These are phyloP conservation scores for Myotis daubentonii DNA, from an alignment of 2,797 vertebrate genomes.

Conservation along the genomic window DNA sequence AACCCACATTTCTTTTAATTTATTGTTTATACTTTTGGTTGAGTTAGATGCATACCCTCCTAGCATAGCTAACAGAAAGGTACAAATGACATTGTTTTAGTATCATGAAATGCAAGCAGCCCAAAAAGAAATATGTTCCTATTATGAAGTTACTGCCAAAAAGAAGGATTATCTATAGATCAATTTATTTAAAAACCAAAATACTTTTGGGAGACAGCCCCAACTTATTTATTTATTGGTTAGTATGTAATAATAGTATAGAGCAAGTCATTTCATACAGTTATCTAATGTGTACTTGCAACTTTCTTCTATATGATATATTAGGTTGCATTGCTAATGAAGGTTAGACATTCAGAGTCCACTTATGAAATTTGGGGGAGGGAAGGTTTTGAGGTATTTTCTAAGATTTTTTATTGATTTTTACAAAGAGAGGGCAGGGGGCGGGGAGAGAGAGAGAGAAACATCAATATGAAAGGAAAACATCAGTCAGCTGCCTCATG, in stretches of 20 bases:
- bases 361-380: neutral
- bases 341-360: neutral
- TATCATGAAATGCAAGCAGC: constrained; percentile 20
- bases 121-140: neutral
- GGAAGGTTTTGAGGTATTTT: neutral
- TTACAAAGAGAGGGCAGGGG: neutral
- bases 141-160: neutral
- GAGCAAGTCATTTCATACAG: neutral
- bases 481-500: neutral
- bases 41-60: neutral
- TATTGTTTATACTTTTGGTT: neutral
- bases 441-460: neutral
- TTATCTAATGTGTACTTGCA: neutral
- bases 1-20: neutral
- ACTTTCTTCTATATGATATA: neutral
- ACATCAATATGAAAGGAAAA: neutral
- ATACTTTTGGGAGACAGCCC: neutral
- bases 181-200: constrained; percentile 38
- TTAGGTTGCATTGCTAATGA: neutral
- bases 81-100: constrained; percentile 1
- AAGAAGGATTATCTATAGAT: neutral
- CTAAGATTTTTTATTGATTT: neutral
- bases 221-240: neutral
- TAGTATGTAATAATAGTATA: neutral
- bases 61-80: neutral